Evolutionary conservation across 2,113 vertebrate genomes (phyloP).

Genomic region (Nestor notabilis): DNA sequence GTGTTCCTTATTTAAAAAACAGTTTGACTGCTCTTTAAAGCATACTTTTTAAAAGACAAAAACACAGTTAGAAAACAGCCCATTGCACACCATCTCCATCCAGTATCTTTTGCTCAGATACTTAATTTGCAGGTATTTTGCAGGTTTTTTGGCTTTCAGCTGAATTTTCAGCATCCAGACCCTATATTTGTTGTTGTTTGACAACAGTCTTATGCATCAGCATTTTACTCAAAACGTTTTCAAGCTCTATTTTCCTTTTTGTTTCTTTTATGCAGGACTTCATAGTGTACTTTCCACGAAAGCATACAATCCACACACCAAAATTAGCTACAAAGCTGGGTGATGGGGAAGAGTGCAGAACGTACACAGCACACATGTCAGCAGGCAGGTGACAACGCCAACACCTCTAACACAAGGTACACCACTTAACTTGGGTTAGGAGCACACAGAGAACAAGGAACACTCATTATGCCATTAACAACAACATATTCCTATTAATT

Average conservation of each 20-base stretch:
- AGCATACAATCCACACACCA: neutral
- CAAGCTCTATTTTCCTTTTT: neutral
- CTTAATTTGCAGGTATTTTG: neutral
- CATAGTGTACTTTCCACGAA: neutral
- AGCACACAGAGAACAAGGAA: fast-evolving
- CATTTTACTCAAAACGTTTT: neutral
- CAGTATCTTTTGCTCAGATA: neutral
- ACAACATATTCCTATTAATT: neutral
- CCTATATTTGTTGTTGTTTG: neutral
- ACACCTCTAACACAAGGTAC: neutral
- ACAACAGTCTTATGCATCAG: neutral
- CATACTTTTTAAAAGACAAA: neutral
- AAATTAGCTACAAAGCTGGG: neutral
- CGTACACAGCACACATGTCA: fast-evolving
- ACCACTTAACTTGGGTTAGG: neutral
- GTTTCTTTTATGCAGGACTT: neutral
- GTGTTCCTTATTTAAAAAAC: neutral
- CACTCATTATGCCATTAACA: neutral
- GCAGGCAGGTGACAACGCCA: fast-evolving
- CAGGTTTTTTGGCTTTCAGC: neutral
- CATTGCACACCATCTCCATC: neutral
- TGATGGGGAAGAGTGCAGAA: fast-evolving
- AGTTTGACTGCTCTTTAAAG: neutral
- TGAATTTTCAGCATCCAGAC: neutral
- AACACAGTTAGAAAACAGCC: neutral